Conservation (phyloP, 2,888 invertebrate genomes). For the Clusia tigrina region DNA sequence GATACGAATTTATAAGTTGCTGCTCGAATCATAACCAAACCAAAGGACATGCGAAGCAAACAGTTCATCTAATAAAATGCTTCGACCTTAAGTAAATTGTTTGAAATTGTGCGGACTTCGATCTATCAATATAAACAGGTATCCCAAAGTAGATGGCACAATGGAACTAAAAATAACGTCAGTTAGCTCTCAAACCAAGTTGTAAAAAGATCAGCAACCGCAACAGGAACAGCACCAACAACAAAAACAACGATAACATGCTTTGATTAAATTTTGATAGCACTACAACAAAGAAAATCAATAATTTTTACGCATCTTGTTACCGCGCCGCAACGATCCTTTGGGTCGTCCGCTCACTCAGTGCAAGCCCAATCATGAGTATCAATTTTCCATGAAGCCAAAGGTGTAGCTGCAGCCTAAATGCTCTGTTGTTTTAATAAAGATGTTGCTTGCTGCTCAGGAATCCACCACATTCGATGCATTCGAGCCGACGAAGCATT, state of each 20-base stretch:
- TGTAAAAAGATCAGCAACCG: neutral
- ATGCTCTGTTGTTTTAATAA: constrained; percentile 60
- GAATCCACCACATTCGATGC: neutral
- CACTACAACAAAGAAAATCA: constrained; percentile 53
- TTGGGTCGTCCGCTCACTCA: constrained; percentile 36
- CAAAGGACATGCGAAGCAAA: no score
- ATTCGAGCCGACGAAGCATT: neutral
- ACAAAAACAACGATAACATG: constrained; percentile 41
- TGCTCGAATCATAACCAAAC: no score
- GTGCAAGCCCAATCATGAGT: constrained; percentile 40
- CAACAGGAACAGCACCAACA: constrained; percentile 18
- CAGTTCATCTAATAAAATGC: no score
- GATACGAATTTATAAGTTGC: no score
- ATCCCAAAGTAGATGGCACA: constrained; percentile 32
- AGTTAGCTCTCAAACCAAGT: neutral
- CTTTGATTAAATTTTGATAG: constrained; percentile 59
- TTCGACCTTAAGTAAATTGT: no score
- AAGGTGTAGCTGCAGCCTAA: constrained; percentile 38
- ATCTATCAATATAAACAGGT: no score
- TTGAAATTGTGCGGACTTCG: no score
- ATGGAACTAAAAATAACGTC: constrained; percentile 52
- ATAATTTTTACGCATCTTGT: constrained; percentile 62
- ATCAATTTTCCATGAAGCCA: constrained; percentile 35
- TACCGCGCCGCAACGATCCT: constrained; percentile 40
- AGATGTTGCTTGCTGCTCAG: constrained; percentile 48